phyloP scores from a whole-genome alignment of 2,113 vertebrate genomes.

The Triplophysa siluroides region DNA sequence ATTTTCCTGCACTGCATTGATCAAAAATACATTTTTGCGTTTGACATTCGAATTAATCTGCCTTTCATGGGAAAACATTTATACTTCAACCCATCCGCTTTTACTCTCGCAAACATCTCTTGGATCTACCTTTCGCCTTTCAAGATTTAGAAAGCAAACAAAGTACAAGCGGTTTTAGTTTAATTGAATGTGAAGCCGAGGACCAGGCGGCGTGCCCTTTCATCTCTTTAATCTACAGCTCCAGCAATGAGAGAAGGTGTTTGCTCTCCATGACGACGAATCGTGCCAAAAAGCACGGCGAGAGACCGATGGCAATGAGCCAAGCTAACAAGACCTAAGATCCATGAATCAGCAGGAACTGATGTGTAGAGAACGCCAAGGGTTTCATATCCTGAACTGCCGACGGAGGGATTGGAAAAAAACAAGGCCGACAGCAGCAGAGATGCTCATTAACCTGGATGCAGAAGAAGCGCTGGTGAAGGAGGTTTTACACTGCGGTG shows the following conservation, averaged over 20 bases:
- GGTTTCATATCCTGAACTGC: constrained; percentile 3
- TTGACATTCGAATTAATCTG: no score
- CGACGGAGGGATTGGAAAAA: background rate
- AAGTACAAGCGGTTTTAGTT: background rate
- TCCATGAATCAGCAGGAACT: background rate
- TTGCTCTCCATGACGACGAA: background rate
- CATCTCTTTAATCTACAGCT: constrained; percentile 6
- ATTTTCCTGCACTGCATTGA: no score
- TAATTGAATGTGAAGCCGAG: background rate
- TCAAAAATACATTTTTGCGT: no score
- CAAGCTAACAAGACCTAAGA: background rate
- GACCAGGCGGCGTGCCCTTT: background rate
- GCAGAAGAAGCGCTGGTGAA: background rate
- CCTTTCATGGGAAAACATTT: no score
- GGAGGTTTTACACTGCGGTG: background rate
- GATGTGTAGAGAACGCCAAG: background rate
- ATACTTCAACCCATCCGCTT: no score
- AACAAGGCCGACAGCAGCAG: background rate
- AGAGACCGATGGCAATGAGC: background rate
- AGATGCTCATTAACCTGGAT: constrained; percentile 1
- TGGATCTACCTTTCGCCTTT: no score
- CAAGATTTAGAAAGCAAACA: background rate
- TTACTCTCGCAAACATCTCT: no score
- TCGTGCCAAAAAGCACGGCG: constrained; percentile 4
- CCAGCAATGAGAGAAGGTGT: constrained; percentile 7